These are phyloP conservation scores for Cheilosia vulpina DNA, from an alignment of 2,888 invertebrate genomes.

Conservation along the genomic window DNA sequence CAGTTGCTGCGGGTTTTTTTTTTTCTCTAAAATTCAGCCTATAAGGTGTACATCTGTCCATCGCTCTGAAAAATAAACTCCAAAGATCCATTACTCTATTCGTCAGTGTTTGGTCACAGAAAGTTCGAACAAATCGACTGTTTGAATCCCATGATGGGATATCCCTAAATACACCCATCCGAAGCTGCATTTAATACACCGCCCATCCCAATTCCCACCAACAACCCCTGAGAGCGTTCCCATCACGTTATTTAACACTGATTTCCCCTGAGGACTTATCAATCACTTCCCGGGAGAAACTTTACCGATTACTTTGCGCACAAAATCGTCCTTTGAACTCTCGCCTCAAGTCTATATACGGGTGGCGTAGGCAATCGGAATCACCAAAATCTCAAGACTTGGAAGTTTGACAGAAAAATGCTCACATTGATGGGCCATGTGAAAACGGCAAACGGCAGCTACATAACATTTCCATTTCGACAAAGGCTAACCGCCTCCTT, in stretches of 20 bases:
- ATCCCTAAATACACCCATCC: not conserved
- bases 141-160: not conserved
- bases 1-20: too few relatives aligned
- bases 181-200: constrained; percentile 12
- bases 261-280: constrained; percentile 56
- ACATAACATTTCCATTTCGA: constrained; percentile 20
- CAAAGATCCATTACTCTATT: too few relatives aligned
- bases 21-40: too few relatives aligned
- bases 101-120: too few relatives aligned
- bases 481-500: not conserved
- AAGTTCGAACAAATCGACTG: too few relatives aligned
- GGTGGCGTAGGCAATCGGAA: constrained; percentile 10
- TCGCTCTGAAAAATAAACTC: too few relatives aligned
- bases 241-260: constrained; percentile 53
- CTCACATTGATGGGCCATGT: constrained; percentile 14
- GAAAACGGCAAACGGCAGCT: not conserved
- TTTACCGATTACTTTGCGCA: constrained; percentile 38
- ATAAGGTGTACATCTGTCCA: too few relatives aligned
- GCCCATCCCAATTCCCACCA: not conserved
- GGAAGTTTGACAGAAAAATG: constrained; percentile 56
- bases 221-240: not conserved
- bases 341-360: constrained; percentile 18
- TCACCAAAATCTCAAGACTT: constrained; percentile 53
- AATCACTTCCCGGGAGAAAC: constrained; percentile 54
- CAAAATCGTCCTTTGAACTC: constrained; percentile 48